These are phyloP conservation scores for Ptychochromis oligacanthus DNA, from an alignment of 2,113 vertebrate genomes.

Conservation along the genomic window DNA sequence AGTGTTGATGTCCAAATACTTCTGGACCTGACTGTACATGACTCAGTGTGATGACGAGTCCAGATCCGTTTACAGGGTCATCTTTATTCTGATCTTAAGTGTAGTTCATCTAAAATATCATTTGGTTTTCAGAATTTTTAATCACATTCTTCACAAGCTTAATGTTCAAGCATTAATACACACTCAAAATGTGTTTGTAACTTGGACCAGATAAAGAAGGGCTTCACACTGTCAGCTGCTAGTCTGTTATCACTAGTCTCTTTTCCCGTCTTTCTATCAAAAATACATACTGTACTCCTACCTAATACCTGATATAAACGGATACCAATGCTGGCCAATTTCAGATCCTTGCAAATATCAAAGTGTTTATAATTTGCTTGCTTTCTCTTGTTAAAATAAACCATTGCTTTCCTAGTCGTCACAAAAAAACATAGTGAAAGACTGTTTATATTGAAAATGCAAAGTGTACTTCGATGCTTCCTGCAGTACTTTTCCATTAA, in stretches of 20 bases:
- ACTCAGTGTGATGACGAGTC: neutral
- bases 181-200: neutral
- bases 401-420: neutral
- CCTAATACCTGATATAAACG: neutral
- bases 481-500: slow-evolving; percentile 14
- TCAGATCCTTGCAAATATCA: neutral
- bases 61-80: neutral
- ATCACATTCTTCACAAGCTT: neutral
- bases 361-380: neutral
- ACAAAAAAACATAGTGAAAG: neutral
- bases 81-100: neutral
- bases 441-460: neutral
- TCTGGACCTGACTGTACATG: neutral
- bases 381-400: neutral
- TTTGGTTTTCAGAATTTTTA: neutral
- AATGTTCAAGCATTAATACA: neutral
- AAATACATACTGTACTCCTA: neutral
- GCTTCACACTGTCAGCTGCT: neutral
- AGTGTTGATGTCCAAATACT: neutral
- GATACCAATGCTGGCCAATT: neutral
- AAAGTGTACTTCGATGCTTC: neutral
- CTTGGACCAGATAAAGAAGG: neutral
- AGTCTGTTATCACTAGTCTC: neutral
- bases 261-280: neutral
- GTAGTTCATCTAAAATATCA: neutral